These are phyloP conservation scores for Leptopilina clavipes DNA, from an alignment of 1,140 invertebrate genomes.

Conservation along the genomic window DNA sequence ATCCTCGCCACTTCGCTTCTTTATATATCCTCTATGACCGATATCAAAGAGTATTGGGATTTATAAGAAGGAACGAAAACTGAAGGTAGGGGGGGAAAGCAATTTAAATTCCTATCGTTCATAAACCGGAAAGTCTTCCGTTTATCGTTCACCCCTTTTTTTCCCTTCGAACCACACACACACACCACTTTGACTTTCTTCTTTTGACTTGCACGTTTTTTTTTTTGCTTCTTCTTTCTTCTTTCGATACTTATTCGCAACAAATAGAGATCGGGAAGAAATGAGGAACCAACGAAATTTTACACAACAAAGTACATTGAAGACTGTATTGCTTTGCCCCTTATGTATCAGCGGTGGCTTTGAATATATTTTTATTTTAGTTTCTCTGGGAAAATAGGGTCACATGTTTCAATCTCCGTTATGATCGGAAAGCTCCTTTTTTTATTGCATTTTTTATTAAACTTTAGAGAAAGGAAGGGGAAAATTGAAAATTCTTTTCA, in stretches of 20 bases:
- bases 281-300: background rate
- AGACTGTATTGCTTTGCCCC: background rate
- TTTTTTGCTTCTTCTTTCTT: too few relatives aligned
- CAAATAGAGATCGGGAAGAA: constrained; percentile 8
- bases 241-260: constrained; percentile 14
- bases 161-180: background rate
- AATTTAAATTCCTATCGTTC: constrained; percentile 69
- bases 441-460: background rate
- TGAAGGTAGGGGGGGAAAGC: constrained; percentile 54
- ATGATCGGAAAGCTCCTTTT: background rate
- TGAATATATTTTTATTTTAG: constrained; percentile 5
- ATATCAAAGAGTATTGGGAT: constrained; percentile 66
- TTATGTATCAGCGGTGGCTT: background rate
- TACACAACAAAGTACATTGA: background rate
- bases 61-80: constrained; percentile 63
- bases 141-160: constrained; percentile 31
- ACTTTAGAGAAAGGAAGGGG: background rate
- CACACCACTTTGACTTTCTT: constrained; percentile 36
- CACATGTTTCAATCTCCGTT: constrained; percentile 5
- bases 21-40: constrained; percentile 40
- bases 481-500: background rate
- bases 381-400: background rate
- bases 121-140: constrained; percentile 60
- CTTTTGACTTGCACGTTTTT: constrained; percentile 20
- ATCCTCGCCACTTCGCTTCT: constrained; percentile 30